Percentiles rank a stretch among this genome's conserved stretches.
Evolutionary conservation across 1,140 invertebrate genomes (phyloP).

Genomic region (Ptiloglossa arizonensis): DNA sequence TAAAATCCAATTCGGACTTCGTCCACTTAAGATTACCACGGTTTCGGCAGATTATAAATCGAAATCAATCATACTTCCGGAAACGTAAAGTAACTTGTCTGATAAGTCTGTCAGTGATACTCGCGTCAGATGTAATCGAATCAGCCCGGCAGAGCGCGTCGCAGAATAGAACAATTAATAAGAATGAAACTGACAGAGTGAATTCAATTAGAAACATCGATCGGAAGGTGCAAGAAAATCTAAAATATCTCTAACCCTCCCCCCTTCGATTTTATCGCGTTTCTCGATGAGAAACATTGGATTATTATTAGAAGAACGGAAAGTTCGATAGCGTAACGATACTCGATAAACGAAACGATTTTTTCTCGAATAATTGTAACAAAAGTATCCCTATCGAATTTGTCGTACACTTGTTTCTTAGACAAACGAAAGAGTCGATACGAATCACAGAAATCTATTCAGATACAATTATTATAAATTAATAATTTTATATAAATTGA

Average conservation of each 20-base stretch:
- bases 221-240: slow-evolving; percentile 14
- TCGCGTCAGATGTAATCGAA: slow-evolving; percentile 59
- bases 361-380: too few species aligned
- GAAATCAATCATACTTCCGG: slow-evolving; percentile 41
- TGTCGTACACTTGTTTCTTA: too few species aligned
- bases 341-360: too few species aligned
- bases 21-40: not conserved
- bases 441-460: too few species aligned
- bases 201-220: slow-evolving; percentile 48
- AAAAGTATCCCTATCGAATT: too few species aligned
- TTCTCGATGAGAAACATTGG: too few species aligned
- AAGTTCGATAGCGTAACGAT: too few species aligned
- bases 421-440: too few species aligned
- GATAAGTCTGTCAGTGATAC: slow-evolving; percentile 55
- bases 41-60: slow-evolving; percentile 34
- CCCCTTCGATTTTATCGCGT: too few species aligned
- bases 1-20: slow-evolving; percentile 8
- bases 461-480: too few species aligned
- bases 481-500: too few species aligned
- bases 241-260: not conserved
- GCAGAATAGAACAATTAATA: slow-evolving; percentile 59
- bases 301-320: too few species aligned
- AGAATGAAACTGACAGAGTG: slow-evolving; percentile 56
- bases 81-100: slow-evolving; percentile 34
- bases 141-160: slow-evolving; percentile 43